Conservation (phyloP, 2,113 vertebrate genomes). For the Redunca redunca region DNA sequence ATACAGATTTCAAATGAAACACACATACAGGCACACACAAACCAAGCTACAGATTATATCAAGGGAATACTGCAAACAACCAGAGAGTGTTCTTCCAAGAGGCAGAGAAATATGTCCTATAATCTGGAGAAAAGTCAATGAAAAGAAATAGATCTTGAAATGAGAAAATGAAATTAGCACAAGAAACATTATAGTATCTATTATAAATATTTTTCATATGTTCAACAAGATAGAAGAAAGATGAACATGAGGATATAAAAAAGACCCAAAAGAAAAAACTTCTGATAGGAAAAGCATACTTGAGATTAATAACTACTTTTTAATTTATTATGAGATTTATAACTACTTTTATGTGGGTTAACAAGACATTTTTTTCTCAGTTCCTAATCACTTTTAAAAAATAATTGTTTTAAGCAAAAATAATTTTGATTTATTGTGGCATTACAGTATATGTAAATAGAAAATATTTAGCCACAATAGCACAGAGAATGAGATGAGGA, state of each 20-base stretch:
- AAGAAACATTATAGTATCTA: background rate
- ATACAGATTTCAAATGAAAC: background rate
- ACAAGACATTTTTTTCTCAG: background rate
- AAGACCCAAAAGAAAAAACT: background rate
- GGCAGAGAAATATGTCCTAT: background rate
- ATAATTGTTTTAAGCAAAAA: background rate
- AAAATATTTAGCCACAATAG: background rate
- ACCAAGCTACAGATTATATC: background rate
- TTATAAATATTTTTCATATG: background rate
- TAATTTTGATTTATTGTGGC: background rate
- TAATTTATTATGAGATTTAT: background rate
- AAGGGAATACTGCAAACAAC: background rate
- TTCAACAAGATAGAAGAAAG: background rate
- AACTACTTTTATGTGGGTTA: background rate
- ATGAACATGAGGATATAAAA: background rate
- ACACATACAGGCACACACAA: background rate
- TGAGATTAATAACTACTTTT: background rate
- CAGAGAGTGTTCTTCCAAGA: background rate
- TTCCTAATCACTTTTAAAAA: background rate
- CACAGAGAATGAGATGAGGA: background rate
- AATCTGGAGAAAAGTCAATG: background rate
- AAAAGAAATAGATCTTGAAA: background rate
- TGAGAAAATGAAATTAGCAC: background rate
- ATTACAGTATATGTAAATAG: background rate
- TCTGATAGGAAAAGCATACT: background rate